Conservation (phyloP, 2,113 vertebrate species). For the Morone chrysops region DNA sequence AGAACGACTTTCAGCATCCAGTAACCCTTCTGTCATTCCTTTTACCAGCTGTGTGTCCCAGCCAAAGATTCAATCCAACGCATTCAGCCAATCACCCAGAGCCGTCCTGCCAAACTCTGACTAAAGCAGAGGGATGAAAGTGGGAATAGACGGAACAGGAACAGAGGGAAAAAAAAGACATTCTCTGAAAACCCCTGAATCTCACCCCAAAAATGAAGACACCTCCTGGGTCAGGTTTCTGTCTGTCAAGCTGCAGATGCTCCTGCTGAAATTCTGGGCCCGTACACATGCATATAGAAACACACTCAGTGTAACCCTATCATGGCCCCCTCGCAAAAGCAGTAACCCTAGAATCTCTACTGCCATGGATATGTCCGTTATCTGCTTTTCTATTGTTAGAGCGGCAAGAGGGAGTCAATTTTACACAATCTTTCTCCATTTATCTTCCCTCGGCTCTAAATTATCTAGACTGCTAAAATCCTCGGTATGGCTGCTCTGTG, state of each 20-base stretch:
- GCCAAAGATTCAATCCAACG: constrained; percentile 5
- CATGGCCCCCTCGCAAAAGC: constrained; percentile 2
- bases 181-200: constrained; percentile 26
- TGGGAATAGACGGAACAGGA: neutral
- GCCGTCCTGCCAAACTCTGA: constrained; percentile 9
- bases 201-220: constrained; percentile 32
- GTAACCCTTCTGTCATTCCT: neutral
- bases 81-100: constrained; percentile 1
- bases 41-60: neutral
- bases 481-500: constrained; percentile 7
- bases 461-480: constrained; percentile 34
- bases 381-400: constrained; percentile 33
- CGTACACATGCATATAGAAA: neutral
- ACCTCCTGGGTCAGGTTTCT: constrained; percentile 32
- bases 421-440: constrained; percentile 36
- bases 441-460: constrained; percentile 32
- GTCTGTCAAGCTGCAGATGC: neutral
- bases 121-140: neutral
- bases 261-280: neutral
- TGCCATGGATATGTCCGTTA: constrained; percentile 32
- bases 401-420: constrained; percentile 40
- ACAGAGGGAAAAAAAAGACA: neutral
- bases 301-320: neutral
- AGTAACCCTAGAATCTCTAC: constrained; percentile 3
- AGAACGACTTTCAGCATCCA: neutral